Percentiles rank a stretch among this genome's conserved stretches.
Conservation (phyloP, 2,113 vertebrate genomes). For the Hypanus sabinus region DNA sequence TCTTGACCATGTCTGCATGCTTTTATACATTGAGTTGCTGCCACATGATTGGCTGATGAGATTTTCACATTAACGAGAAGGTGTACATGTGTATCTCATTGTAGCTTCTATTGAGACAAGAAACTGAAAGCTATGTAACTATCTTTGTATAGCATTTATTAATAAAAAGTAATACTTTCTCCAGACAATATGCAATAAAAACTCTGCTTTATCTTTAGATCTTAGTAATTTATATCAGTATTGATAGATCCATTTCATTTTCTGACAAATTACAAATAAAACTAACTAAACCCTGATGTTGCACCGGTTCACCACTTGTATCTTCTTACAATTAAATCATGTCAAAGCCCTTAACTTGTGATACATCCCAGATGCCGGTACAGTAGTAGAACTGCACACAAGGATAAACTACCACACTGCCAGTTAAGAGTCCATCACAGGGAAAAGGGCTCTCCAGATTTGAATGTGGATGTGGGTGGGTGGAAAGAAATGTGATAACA, state of each 20-base stretch:
- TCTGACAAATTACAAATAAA: background rate
- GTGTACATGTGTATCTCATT: too few species aligned
- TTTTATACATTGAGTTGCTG: too few species aligned
- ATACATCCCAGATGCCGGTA: background rate
- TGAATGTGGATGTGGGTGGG: too few species aligned
- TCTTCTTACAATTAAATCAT: background rate
- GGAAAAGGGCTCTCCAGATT: too few species aligned
- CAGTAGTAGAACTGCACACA: too few species aligned
- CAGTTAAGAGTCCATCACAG: too few species aligned
- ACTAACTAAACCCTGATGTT: background rate
- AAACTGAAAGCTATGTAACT: background rate
- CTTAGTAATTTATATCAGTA: background rate
- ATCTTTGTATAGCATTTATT: background rate
- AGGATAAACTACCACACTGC: too few species aligned
- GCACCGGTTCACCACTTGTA: background rate
- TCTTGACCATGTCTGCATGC: too few species aligned
- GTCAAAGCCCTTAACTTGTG: background rate
- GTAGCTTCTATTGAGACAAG: background rate
- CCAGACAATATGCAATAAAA: background rate
- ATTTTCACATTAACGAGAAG: too few species aligned
- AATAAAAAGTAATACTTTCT: constrained; percentile 3
- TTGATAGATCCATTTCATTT: background rate
- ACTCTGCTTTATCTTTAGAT: background rate
- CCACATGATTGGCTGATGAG: too few species aligned
- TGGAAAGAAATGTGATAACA: background rate